phyloP scores from a whole-genome alignment of 2,888 invertebrate genomes.

The Perizoma flavofasciatum region DNA sequence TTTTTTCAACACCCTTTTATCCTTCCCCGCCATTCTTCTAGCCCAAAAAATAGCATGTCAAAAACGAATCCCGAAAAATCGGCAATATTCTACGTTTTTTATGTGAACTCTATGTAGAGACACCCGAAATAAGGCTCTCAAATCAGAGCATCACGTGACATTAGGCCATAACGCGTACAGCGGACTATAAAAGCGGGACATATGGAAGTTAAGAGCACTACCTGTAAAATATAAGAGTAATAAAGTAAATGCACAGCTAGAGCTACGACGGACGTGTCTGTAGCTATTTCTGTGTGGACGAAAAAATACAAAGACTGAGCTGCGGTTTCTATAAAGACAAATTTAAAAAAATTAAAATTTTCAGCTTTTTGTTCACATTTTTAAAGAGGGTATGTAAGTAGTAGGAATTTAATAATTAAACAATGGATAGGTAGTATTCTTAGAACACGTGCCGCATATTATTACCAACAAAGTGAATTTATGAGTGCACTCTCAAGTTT shows the following conservation, averaged over 20 bases:
- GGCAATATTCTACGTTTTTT: constrained; percentile 21
- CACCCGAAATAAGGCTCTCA: constrained; percentile 41
- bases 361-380: background rate
- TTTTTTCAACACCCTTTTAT: too few species aligned
- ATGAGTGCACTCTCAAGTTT: constrained; percentile 82
- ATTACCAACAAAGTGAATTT: constrained; percentile 81
- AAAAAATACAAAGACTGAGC: constrained; percentile 38
- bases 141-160: constrained; percentile 76
- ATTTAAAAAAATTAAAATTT: too few species aligned
- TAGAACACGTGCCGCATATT: constrained; percentile 55
- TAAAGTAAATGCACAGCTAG: constrained; percentile 81
- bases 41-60: background rate
- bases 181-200: constrained; percentile 77
- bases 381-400: constrained; percentile 7
- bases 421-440: constrained; percentile 69
- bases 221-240: constrained; percentile 82
- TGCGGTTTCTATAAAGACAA: too few species aligned
- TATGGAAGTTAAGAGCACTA: constrained; percentile 81
- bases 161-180: constrained; percentile 77
- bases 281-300: constrained; percentile 48
- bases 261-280: constrained; percentile 74
- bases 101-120: constrained; percentile 26
- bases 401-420: constrained; percentile 46
- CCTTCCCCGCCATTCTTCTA: too few species aligned
- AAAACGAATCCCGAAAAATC: constrained; percentile 18